Evolutionary conservation across 2,888 invertebrate species (phyloP).

Genomic region (Oxycera nigricornis): DNA sequence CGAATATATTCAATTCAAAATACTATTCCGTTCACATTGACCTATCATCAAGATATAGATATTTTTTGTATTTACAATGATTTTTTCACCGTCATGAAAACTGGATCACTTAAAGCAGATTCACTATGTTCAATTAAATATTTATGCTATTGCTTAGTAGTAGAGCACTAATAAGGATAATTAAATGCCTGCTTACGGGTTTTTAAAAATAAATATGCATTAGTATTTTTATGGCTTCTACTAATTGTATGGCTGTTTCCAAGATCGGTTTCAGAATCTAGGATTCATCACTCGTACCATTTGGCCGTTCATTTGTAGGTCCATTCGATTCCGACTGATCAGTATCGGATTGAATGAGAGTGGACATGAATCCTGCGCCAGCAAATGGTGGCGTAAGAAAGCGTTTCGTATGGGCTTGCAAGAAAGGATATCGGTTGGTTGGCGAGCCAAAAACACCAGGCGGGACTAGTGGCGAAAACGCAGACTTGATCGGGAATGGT

Average conservation of each 20-base stretch:
- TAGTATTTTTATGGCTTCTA: neutral
- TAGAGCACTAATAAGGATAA: neutral
- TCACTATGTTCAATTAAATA: neutral
- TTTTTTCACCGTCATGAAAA: no score
- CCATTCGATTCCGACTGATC: conserved; percentile 62
- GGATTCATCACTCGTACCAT: conserved; percentile 56
- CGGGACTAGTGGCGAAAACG: conserved; percentile 77
- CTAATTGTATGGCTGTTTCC: conserved; percentile 11
- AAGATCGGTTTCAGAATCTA: neutral
- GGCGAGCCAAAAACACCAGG: conserved; percentile 61
- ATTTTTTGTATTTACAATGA: no score
- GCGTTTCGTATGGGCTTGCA: conserved; percentile 73
- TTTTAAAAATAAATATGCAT: conserved; percentile 29
- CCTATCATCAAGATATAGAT: neutral
- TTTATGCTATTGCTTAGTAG: neutral
- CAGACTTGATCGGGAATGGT: conserved; percentile 66
- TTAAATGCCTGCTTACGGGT: neutral
- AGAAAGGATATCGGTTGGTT: conserved; percentile 61
- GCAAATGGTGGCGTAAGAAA: conserved; percentile 84
- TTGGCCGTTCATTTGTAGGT: conserved; percentile 59
- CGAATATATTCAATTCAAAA: conserved; percentile 15
- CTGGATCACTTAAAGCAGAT: neutral
- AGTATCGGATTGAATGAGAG: conserved; percentile 68
- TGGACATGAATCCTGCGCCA: conserved; percentile 82
- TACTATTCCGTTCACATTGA: conserved; percentile 6